These are phyloP conservation scores for Pempheris klunzingeri DNA, from an alignment of 2,797 vertebrate genomes.

Conservation along the genomic window DNA sequence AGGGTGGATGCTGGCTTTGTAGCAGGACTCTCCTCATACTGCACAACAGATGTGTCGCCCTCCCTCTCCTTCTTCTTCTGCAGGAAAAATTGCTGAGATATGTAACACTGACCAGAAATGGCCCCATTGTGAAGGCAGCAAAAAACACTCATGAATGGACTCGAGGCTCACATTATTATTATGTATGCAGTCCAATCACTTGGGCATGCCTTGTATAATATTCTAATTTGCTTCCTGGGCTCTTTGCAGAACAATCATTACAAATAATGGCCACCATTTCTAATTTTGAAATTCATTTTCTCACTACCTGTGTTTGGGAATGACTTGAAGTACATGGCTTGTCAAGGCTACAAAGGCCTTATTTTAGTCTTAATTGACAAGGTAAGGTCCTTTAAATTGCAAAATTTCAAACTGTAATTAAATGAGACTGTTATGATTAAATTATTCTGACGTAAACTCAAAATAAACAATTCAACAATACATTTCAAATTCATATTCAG, in stretches of 20 bases:
- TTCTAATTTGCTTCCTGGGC: slow-evolving; percentile 30
- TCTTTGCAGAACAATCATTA: slow-evolving; percentile 12
- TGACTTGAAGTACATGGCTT: no score
- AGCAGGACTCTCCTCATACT: background rate
- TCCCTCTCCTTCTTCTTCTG: background rate
- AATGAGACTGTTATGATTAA: background rate
- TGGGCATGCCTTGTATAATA: slow-evolving; percentile 44
- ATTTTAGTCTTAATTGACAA: background rate
- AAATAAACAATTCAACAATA: no score
- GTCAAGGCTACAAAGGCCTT: background rate
- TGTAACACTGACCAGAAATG: slow-evolving; percentile 12
- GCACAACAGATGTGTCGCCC: background rate
- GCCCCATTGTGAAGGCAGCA: background rate
- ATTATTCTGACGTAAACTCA: background rate
- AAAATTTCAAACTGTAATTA: background rate
- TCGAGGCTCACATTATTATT: slow-evolving; percentile 20
- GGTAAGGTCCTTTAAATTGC: background rate
- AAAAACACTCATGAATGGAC: slow-evolving; percentile 7
- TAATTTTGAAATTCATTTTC: slow-evolving; percentile 3
- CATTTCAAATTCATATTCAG: background rate
- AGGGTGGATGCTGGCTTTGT: background rate
- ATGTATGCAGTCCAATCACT: slow-evolving; percentile 34
- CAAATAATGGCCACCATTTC: slow-evolving; percentile 10
- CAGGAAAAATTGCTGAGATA: background rate
- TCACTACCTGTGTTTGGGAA: slow-evolving; percentile 1